Percentiles rank a stretch among this genome's conserved stretches.
phyloP scores from a whole-genome alignment of 2,113 vertebrate genomes.

The Chamaea fasciata region DNA sequence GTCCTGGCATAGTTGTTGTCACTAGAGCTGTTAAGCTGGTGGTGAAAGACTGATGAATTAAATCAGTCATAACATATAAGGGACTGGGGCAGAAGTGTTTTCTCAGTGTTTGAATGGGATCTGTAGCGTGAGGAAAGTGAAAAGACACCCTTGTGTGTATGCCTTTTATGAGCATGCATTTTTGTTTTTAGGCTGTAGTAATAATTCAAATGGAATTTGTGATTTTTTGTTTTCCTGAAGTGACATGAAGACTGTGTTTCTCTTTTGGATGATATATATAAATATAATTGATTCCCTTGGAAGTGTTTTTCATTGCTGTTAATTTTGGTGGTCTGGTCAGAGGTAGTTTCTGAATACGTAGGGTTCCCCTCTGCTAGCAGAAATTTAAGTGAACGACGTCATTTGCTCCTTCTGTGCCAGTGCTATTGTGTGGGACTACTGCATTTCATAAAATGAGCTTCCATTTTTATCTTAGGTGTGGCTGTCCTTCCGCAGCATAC shows the following conservation, averaged over 20 bases:
- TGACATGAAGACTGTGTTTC: not conserved
- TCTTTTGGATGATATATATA: not conserved
- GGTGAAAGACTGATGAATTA: not conserved
- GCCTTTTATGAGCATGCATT: not conserved
- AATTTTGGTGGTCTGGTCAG: not conserved
- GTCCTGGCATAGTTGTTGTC: not conserved
- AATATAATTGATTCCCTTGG: not conserved
- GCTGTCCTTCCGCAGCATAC: not conserved
- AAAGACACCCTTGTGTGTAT: not conserved
- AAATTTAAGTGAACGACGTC: not conserved
- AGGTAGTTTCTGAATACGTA: not conserved
- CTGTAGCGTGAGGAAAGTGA: not conserved
- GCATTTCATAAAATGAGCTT: not conserved
- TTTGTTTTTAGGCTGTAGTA: not conserved
- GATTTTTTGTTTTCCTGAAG: not conserved
- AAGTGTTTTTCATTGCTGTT: not conserved
- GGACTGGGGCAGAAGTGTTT: not conserved
- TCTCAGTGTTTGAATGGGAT: not conserved
- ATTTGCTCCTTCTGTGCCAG: not conserved
- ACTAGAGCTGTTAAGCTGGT: not conserved
- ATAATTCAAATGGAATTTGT: not conserved
- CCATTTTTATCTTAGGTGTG: not conserved
- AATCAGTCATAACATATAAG: not conserved
- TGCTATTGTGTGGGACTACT: not conserved
- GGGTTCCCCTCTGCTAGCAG: not conserved